These are phyloP conservation scores for Epinephelus fuscoguttatus DNA, from an alignment of 2,113 vertebrate species.

Conservation along the genomic window DNA sequence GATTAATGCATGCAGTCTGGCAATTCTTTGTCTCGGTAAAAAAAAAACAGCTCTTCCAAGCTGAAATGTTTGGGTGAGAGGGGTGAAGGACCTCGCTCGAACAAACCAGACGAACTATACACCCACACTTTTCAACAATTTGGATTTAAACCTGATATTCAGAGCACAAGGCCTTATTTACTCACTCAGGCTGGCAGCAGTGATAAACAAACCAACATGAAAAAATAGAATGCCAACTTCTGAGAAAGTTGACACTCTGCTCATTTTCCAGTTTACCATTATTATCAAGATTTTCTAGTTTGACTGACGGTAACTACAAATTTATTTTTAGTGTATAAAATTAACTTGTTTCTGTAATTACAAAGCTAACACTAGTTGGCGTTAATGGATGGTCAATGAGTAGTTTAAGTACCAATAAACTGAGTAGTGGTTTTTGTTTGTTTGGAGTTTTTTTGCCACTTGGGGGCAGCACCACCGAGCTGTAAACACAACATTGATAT, in stretches of 20 bases:
- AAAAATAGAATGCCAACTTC: background rate
- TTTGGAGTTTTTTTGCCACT: no score
- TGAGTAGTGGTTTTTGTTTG: no score
- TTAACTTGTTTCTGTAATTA: background rate
- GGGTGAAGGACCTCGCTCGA: background rate
- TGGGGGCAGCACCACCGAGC: no score
- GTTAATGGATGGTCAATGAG: background rate
- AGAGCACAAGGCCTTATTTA: background rate
- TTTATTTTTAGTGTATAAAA: background rate
- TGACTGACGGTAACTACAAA: background rate
- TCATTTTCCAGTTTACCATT: background rate
- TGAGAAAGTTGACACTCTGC: background rate
- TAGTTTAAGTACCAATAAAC: no score
- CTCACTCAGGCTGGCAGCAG: background rate
- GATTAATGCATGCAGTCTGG: background rate
- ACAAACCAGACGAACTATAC: background rate
- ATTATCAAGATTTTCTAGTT: background rate
- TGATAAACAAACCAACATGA: background rate
- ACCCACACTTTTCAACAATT: background rate
- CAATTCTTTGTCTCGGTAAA: background rate
- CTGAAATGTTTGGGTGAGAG: background rate
- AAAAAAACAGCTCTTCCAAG: background rate
- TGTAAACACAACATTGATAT: no score
- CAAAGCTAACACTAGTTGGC: background rate
- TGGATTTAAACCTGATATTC: background rate